Evolutionary conservation across 2,797 vertebrate genomes (phyloP).

Genomic region (Aplochiton taeniatus): DNA sequence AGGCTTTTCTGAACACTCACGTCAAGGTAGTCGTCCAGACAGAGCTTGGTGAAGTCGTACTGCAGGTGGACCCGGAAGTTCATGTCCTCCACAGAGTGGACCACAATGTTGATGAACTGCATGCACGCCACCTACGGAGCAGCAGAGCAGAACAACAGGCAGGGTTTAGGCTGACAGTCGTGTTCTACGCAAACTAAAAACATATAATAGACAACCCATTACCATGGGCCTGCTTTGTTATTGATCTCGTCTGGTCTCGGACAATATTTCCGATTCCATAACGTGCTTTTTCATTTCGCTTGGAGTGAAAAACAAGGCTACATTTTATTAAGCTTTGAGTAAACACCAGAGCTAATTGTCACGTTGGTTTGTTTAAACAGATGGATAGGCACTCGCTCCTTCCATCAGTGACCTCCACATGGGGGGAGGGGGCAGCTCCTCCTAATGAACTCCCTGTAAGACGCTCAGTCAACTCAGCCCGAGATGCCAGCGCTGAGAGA

Average conservation of each 20-base stretch:
- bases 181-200: too few species aligned
- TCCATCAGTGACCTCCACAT: not conserved
- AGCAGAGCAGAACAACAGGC: not conserved
- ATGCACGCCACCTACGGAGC: conserved; percentile 89
- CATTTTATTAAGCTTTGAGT: not conserved
- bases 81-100: conserved; percentile 97
- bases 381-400: conserved; percentile 12
- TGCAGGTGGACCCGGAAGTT: conserved; percentile 96
- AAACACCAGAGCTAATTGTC: conserved; percentile 26
- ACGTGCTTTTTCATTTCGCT: too few species aligned
- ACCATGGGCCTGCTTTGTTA: too few species aligned
- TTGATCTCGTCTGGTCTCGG: too few species aligned
- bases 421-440: not conserved
- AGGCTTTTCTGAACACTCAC: conserved; percentile 63
- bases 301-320: conserved; percentile 2
- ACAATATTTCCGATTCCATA: too few species aligned
- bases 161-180: not conserved
- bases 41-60: conserved; percentile 94
- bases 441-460: conserved; percentile 41
- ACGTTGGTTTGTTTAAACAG: not conserved
- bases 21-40: conserved; percentile 93
- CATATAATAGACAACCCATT: too few species aligned
- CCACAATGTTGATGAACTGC: conserved; percentile 98
- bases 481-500: conserved; percentile 31
- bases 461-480: conserved; percentile 23